Evolutionary conservation across 2,113 vertebrate species (phyloP), one percentile per base, ranked within the genome.

Genomic region (Pterocles burchelli): DNA sequence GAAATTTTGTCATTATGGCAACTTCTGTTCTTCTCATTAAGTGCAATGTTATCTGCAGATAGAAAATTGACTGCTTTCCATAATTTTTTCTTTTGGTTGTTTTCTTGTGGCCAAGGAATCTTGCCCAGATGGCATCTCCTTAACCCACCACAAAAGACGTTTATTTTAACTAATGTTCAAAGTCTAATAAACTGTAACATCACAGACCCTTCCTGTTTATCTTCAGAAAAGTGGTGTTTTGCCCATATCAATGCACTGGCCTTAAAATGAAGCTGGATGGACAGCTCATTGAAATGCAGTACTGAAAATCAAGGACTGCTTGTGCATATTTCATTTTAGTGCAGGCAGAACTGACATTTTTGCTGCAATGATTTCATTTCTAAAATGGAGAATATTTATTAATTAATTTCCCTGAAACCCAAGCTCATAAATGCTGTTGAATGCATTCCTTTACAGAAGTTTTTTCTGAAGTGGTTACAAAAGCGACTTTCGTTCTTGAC

Each of bases 391-490:
- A 38, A 22, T 52, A 57, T 71, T 83, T 74, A 73, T 88, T 83
- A 74, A 74, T 82, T 88, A 45, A 92, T 91, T 76, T 85, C 45
- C 20, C 31, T 21, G 48, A 93, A 96, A 65, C 18, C 13, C 15
- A 49, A 57, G 13, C 15, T 88, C 29, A 36, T 45, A 80, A 77
- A 70, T 38, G 19, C 24, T 67, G 22, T 67, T 54, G n/a, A 89
- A 87, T 54, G 22, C 49, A 62, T 93, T 92, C 45, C 20, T 93
- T 61, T 49, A 26, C 45, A 84, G 67, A 62, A 9, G 71, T 79
- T 90, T 75, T 85, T 84, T 77, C 59, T 90, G 52, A 90, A 84
- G 61, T 65, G 7, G 68, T 74, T 84, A 80, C 31, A 93, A 45
- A 84, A 81, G 34, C 1, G 3, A 61, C 31, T 81, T 88, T 80